Evolutionary conservation across 2,113 vertebrate species (phyloP).

Genomic region (Zeus faber): DNA sequence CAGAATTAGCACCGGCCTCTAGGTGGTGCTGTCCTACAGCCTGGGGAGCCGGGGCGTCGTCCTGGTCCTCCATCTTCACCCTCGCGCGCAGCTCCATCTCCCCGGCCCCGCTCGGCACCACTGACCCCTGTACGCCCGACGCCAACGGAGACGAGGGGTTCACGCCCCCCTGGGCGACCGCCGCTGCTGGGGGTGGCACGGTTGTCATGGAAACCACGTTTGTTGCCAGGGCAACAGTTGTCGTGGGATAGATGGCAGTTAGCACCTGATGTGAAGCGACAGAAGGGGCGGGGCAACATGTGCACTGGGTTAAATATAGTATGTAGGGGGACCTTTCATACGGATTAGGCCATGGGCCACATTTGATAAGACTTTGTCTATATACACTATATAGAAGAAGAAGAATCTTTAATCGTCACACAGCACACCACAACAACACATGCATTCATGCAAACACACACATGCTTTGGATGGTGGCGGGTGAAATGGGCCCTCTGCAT

Average conservation of each 20-base stretch:
- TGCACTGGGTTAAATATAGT: too few species aligned
- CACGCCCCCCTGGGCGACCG: conserved; percentile 64
- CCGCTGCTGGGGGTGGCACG: conserved; percentile 62
- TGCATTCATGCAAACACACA: too few species aligned
- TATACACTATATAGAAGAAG: too few species aligned
- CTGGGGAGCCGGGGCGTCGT: conserved; percentile 18
- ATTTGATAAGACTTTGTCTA: too few species aligned
- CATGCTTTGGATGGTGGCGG: too few species aligned
- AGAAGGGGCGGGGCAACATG: not conserved
- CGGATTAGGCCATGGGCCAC: too few species aligned
- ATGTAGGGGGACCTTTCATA: too few species aligned
- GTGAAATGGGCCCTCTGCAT: too few species aligned
- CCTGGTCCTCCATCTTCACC: conserved; percentile 42
- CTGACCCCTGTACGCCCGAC: conserved; percentile 25
- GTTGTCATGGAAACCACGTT: conserved; percentile 73
- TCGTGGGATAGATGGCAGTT: conserved; percentile 81
- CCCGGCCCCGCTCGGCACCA: conserved; percentile 15
- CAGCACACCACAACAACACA: too few species aligned
- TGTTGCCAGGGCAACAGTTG: conserved; percentile 67
- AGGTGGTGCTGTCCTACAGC: not conserved
- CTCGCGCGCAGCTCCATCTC: conserved; percentile 5
- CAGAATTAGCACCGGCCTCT: not conserved
- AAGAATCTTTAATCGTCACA: too few species aligned
- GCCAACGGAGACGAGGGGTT: conserved; percentile 48
- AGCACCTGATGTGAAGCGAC: conserved; percentile 65